Percentiles rank a stretch among this genome's conserved stretches.
Conservation (phyloP, 1,140 invertebrate genomes). For the Drosophila ercepeae region DNA sequence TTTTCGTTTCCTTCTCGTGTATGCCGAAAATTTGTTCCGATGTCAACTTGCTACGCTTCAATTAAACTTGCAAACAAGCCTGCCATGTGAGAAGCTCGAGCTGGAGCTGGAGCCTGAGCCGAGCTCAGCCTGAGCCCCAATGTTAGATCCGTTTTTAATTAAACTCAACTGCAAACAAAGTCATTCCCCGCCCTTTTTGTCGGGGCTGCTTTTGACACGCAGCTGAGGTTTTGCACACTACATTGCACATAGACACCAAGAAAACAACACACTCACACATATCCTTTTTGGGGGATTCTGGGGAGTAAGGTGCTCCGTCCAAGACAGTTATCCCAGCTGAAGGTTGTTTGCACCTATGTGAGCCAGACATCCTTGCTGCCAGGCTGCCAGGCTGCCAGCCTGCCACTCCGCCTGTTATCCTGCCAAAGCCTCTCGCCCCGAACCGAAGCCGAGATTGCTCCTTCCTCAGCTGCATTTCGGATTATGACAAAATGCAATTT, state of each 20-base stretch:
- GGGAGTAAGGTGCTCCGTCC: conserved; percentile 3
- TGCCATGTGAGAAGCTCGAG: conserved; percentile 19
- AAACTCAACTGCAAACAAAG: conserved; percentile 81
- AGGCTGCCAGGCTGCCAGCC: no score
- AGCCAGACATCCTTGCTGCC: conserved; percentile 10
- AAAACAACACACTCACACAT: conserved; percentile 23
- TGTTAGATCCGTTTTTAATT: conserved; percentile 83
- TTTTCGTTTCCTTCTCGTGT: conserved; percentile 10
- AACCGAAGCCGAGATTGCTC: background rate
- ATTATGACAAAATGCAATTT: conserved; percentile 82
- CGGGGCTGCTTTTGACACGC: conserved; percentile 49
- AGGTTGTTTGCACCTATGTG: conserved; percentile 74
- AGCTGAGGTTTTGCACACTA: conserved; percentile 50
- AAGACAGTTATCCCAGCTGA: conserved; percentile 48
- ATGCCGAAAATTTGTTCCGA: conserved; percentile 38
- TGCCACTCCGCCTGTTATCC: conserved; percentile 48
- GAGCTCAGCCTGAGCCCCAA: conserved; percentile 42
- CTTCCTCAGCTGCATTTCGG: conserved; percentile 59
- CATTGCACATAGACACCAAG: conserved; percentile 26
- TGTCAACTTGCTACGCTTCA: conserved; percentile 42
- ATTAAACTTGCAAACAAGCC: conserved; percentile 60
- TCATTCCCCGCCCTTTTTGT: conserved; percentile 44
- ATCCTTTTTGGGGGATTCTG: background rate
- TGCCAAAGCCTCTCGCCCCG: conserved; percentile 40
- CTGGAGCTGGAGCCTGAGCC: conserved; percentile 28